phyloP scores from a whole-genome alignment of 2,797 vertebrate species.

The Acanthis flammea region DNA sequence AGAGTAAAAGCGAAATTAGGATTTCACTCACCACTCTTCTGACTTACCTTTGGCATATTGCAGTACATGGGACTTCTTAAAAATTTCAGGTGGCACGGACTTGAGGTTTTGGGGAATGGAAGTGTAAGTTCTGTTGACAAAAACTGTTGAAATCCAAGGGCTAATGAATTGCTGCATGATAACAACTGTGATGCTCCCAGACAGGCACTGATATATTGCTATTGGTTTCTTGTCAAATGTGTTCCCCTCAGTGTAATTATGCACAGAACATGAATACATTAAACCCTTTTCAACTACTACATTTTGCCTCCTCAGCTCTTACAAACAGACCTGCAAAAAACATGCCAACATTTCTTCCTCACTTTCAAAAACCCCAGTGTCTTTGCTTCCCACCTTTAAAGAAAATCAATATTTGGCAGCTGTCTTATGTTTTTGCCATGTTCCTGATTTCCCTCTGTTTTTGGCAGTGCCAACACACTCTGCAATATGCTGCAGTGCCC shows the following conservation, averaged over 20 bases:
- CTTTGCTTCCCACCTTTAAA: conserved; percentile 30
- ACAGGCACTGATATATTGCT: not conserved
- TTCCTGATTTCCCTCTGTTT: conserved; percentile 34
- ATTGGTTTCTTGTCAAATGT: conserved; percentile 39
- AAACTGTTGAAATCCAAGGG: not conserved
- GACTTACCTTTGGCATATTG: not conserved
- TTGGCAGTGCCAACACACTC: conserved; percentile 42
- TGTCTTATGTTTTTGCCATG: not conserved
- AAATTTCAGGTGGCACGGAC: not conserved
- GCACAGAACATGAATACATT: not conserved
- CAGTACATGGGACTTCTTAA: not conserved
- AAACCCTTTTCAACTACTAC: not conserved
- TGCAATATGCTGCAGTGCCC: conserved; percentile 65
- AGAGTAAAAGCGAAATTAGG: not conserved
- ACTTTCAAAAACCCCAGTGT: not conserved
- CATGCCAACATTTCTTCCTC: not conserved
- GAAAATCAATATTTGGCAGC: conserved; percentile 45
- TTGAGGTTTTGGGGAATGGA: not conserved
- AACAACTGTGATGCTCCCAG: not conserved
- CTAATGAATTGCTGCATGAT: not conserved
- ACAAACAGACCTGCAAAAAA: not conserved
- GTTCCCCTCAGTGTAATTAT: not conserved
- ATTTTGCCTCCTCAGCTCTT: not conserved
- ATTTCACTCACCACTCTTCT: not conserved
- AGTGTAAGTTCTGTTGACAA: not conserved